These are phyloP conservation scores for Drosophila mimica DNA, from an alignment of 2,888 invertebrate species.

Conservation along the genomic window DNA sequence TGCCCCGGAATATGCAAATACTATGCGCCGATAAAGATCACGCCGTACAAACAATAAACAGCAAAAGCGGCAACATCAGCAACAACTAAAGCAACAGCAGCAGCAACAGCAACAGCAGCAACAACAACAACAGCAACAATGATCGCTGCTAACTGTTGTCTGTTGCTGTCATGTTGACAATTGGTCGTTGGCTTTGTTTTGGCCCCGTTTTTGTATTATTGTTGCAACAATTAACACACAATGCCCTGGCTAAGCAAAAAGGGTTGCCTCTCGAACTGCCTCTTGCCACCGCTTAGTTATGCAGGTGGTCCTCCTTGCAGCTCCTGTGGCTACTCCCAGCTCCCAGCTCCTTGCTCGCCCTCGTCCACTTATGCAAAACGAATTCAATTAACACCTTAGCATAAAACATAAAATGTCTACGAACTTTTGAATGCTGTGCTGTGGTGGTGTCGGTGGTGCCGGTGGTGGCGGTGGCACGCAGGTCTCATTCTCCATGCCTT, in stretches of 20 bases:
- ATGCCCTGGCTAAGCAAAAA: constrained; percentile 57
- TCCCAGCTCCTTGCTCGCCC: constrained; percentile 2
- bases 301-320: constrained; percentile 69
- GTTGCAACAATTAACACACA: constrained; percentile 78
- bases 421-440: constrained; percentile 43
- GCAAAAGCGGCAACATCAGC: constrained; percentile 61
- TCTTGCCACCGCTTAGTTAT: constrained; percentile 10
- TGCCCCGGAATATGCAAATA: constrained; percentile 73
- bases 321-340: constrained; percentile 4
- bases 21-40: constrained; percentile 74
- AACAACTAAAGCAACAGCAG: constrained; percentile 25
- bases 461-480: constrained; percentile 60
- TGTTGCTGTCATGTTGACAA: constrained; percentile 84
- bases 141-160: constrained; percentile 73
- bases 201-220: constrained; percentile 61
- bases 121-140: constrained; percentile 48
- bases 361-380: constrained; percentile 84
- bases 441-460: constrained; percentile 25
- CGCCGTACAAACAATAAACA: constrained; percentile 69
- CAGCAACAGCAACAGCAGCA: constrained; percentile 21
- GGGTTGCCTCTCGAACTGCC: constrained; percentile 23
- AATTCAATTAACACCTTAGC: constrained; percentile 85
- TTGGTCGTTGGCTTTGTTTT: constrained; percentile 76
- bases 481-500: constrained; percentile 58
- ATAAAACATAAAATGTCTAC: constrained; percentile 61